A percentile compares a stretch with the other conserved stretches of the same genome.
Evolutionary conservation across 2,113 vertebrate genomes (phyloP).

Genomic region (Caranx melampygus): DNA sequence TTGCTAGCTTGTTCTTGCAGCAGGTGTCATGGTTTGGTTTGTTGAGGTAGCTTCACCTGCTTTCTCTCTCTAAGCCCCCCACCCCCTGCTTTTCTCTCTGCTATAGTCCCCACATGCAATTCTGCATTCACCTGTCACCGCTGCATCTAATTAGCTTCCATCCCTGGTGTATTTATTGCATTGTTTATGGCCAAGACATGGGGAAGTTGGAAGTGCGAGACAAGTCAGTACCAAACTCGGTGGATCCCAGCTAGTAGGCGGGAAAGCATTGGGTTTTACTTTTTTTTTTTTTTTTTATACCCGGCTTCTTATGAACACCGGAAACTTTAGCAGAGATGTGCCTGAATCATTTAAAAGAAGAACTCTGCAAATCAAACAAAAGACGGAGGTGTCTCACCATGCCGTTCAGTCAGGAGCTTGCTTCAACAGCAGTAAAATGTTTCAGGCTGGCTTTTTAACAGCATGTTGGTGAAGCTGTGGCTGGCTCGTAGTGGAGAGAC

Average conservation of each 20-base stretch:
- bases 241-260: neutral
- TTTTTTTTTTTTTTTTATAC: conserved; percentile 18
- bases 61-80: conserved; percentile 30
- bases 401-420: neutral
- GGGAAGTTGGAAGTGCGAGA: conserved; percentile 35
- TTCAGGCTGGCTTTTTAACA: neutral
- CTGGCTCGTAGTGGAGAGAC: neutral
- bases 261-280: neutral
- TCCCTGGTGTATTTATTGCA: conserved; percentile 41
- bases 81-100: neutral
- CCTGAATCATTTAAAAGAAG: neutral
- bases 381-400: neutral
- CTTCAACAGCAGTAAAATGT: neutral
- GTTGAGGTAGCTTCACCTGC: conserved; percentile 19
- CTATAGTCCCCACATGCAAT: conserved; percentile 29
- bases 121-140: conserved; percentile 53
- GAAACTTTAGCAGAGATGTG: neutral
- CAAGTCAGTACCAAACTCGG: conserved; percentile 23
- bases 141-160: conserved; percentile 50
- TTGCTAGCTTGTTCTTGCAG: conserved; percentile 14
- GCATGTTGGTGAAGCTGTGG: neutral
- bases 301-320: neutral
- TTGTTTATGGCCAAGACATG: conserved; percentile 40
- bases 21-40: conserved; percentile 21
- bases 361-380: conserved; percentile 5